phyloP scores from a whole-genome alignment of 2,888 invertebrate species.

The Andricus quercusramuli region DNA sequence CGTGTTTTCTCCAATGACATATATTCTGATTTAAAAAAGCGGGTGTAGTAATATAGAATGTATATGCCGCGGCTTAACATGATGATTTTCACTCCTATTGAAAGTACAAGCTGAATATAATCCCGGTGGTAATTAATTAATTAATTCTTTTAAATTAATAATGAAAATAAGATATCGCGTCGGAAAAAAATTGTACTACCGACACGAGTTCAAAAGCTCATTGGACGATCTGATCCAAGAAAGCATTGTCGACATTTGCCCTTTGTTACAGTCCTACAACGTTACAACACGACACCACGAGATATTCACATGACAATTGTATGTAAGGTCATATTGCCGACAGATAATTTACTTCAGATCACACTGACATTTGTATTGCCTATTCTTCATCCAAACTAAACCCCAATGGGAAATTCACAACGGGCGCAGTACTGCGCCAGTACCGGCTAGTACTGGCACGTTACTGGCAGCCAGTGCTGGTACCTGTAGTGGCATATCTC shows the following conservation, averaged over 20 bases:
- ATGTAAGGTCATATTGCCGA: not conserved
- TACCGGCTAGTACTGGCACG: too few species aligned
- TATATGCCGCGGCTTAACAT: not conserved
- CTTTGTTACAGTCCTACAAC: not conserved
- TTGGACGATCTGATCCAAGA: not conserved
- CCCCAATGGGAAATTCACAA: too few species aligned
- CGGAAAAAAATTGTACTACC: slow-evolving; percentile 11
- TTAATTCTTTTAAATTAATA: slow-evolving; percentile 12
- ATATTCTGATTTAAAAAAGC: too few species aligned
- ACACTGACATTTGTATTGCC: not conserved
- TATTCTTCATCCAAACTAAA: not conserved
- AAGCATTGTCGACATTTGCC: slow-evolving; percentile 37
- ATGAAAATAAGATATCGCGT: not conserved
- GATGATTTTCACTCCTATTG: not conserved
- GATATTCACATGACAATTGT: slow-evolving; percentile 8
- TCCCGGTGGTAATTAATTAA: slow-evolving; percentile 12
- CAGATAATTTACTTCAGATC: slow-evolving; percentile 2
- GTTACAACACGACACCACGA: not conserved
- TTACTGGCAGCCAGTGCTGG: too few species aligned
- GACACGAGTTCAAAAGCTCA: slow-evolving; percentile 1
- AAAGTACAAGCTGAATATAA: not conserved
- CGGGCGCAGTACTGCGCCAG: too few species aligned
- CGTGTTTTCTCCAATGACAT: too few species aligned
- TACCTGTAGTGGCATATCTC: too few species aligned
- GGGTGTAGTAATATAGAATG: too few species aligned